These are phyloP conservation scores for Coremacera marginata DNA, from an alignment of 2,888 invertebrate genomes.

Conservation along the genomic window DNA sequence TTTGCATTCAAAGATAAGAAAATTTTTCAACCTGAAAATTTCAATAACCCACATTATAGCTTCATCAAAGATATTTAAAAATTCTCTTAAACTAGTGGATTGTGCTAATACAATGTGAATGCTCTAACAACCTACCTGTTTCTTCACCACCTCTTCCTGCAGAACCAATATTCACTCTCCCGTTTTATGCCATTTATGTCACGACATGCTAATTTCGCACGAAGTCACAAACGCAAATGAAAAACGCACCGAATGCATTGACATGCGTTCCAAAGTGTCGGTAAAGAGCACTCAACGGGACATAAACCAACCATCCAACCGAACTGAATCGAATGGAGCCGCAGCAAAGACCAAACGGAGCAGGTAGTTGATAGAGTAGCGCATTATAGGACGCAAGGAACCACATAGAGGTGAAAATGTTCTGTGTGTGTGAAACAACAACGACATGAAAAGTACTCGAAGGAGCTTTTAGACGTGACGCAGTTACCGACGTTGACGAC, in stretches of 20 bases:
- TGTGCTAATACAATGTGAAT: too few relatives aligned
- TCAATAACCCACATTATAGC: neutral
- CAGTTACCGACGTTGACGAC: neutral
- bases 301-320: neutral
- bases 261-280: constrained; percentile 6
- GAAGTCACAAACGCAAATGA: constrained; percentile 48
- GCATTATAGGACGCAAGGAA: neutral
- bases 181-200: constrained; percentile 62
- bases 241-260: constrained; percentile 14
- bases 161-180: neutral
- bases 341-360: neutral
- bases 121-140: neutral
- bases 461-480: constrained; percentile 3
- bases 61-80: too few relatives aligned
- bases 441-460: neutral
- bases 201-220: constrained; percentile 65
- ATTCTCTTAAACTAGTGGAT: too few relatives aligned
- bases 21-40: neutral
- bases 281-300: constrained; percentile 21
- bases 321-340: neutral
- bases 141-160: constrained; percentile 4
- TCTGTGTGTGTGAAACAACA: neutral
- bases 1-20: too few relatives aligned
- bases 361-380: neutral
- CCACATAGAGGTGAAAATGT: constrained; percentile 6